Conservation (phyloP, 2,113 vertebrate species). For the Chaenogobius annularis region DNA sequence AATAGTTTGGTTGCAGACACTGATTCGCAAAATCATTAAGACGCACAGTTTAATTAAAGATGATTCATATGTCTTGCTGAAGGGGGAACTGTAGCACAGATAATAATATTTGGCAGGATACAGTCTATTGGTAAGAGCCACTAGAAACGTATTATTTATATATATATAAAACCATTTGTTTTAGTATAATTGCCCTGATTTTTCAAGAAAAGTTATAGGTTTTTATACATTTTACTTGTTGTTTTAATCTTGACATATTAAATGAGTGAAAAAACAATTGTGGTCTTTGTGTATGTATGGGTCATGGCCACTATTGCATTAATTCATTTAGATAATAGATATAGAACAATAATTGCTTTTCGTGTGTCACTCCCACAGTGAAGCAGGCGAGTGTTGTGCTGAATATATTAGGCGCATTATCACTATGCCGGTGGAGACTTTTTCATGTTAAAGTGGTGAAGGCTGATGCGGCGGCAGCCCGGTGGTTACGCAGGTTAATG, state of each 20-base stretch:
- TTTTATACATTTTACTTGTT: background rate
- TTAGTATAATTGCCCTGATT: no score
- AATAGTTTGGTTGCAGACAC: background rate
- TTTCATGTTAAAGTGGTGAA: constrained; percentile 21
- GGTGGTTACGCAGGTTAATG: constrained; percentile 40
- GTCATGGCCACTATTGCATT: constrained; percentile 44
- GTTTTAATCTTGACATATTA: background rate
- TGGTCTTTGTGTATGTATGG: constrained; percentile 23
- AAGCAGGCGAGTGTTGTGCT: constrained; percentile 27
- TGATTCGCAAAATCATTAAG: background rate
- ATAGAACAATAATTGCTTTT: constrained; percentile 37
- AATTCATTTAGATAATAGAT: constrained; percentile 28
- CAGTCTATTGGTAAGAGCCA: no score
- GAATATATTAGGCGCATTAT: constrained; percentile 48
- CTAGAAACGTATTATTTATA: no score
- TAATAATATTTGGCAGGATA: no score
- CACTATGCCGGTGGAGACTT: constrained; percentile 11
- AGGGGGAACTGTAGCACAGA: background rate
- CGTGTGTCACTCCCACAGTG: constrained; percentile 7
- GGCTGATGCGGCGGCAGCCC: constrained; percentile 15
- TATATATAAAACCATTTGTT: no score
- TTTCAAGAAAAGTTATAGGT: no score
- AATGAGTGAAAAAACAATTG: constrained; percentile 4
- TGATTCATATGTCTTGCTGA: background rate
- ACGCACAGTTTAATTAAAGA: background rate